These are phyloP conservation scores for Zingel zingel DNA, from an alignment of 2,113 vertebrate genomes.

Conservation along the genomic window DNA sequence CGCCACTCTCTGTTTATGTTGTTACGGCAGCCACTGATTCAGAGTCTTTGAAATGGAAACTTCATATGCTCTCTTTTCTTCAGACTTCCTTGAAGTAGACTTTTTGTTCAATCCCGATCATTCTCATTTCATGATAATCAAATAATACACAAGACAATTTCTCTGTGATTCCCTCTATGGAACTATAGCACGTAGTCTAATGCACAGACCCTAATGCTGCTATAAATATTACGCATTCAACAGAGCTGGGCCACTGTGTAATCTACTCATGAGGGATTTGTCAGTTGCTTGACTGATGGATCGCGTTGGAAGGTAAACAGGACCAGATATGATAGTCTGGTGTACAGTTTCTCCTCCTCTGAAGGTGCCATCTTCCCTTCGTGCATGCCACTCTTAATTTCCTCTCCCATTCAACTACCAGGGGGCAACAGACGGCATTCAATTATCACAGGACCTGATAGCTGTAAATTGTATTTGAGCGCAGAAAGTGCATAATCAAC, in stretches of 20 bases:
- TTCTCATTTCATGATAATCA: conserved; percentile 77
- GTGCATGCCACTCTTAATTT: conserved; percentile 68
- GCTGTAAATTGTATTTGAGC: conserved; percentile 75
- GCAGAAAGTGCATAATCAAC: conserved; percentile 78
- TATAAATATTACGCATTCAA: conserved; percentile 71
- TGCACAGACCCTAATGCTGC: conserved; percentile 63
- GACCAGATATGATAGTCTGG: conserved; percentile 65
- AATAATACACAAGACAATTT: conserved; percentile 69
- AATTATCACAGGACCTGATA: conserved; percentile 77
- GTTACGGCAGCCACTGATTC: conserved; percentile 43
- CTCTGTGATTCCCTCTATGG: conserved; percentile 52
- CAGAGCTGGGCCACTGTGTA: conserved; percentile 70
- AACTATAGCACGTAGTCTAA: conserved; percentile 63
- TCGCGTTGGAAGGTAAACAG: conserved; percentile 72
- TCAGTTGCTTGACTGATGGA: conserved; percentile 74
- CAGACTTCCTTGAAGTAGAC: conserved; percentile 60
- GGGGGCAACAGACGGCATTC: conserved; percentile 71
- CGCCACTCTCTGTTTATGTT: conserved; percentile 41
- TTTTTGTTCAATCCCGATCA: conserved; percentile 55
- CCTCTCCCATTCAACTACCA: conserved; percentile 69
- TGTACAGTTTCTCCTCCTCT: conserved; percentile 53
- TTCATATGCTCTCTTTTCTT: conserved; percentile 41
- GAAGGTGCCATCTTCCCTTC: conserved; percentile 50
- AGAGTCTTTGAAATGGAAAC: conserved; percentile 77
- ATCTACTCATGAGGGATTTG: conserved; percentile 74